These are phyloP conservation scores for Hipparchia semele DNA, from an alignment of 2,888 invertebrate species.

Conservation along the genomic window DNA sequence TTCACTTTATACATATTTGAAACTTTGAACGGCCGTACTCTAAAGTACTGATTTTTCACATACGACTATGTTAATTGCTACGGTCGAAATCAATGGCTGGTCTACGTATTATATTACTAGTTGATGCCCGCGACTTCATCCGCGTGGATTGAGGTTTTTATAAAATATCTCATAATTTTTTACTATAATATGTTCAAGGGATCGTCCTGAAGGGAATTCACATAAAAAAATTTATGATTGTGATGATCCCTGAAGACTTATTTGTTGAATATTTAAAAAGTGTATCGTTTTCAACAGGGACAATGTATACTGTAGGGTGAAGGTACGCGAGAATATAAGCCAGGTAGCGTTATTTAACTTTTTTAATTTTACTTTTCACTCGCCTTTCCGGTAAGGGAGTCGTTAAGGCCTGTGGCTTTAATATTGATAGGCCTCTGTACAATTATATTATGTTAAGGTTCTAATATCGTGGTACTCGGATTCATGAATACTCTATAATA, in stretches of 20 bases:
- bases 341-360: conserved; percentile 11
- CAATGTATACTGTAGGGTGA: not conserved
- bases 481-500: not conserved
- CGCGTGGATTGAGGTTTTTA: too few species aligned
- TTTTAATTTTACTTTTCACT: conserved; percentile 12
- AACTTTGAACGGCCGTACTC: too few species aligned
- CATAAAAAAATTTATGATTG: conserved; percentile 41
- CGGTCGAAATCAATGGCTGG: too few species aligned
- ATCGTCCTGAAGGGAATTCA: conserved; percentile 46
- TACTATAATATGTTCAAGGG: not conserved
- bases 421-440: not conserved
- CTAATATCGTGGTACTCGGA: not conserved
- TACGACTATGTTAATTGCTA: too few species aligned
- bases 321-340: not conserved
- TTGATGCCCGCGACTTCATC: too few species aligned
- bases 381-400: not conserved
- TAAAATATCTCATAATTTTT: too few species aligned
- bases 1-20: too few species aligned
- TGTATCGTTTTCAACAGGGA: conserved; percentile 2
- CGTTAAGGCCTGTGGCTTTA: not conserved
- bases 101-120: too few species aligned
- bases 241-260: conserved; percentile 21
- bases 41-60: too few species aligned
- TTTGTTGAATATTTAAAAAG: conserved; percentile 16
- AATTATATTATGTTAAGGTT: not conserved